Conservation (phyloP, 2,888 invertebrate genomes). For the Agonopterix heracliana region DNA sequence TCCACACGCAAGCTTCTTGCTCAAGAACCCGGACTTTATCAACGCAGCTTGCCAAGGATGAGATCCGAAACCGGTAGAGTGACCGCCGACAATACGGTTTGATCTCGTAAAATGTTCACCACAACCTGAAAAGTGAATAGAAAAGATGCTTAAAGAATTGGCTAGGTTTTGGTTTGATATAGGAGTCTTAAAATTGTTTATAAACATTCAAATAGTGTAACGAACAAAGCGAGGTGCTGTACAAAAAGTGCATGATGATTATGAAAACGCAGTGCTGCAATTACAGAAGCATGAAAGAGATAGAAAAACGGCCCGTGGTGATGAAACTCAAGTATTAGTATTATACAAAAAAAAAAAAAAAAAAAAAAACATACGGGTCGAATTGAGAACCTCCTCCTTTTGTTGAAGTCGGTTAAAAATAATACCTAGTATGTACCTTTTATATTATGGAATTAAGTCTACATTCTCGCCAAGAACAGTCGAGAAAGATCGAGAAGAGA, state of each 20-base stretch:
- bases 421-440: too few species aligned
- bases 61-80: slow-evolving; percentile 91
- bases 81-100: slow-evolving; percentile 94
- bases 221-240: slow-evolving; percentile 32
- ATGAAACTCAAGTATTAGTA: slow-evolving; percentile 30
- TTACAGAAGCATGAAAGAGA: slow-evolving; percentile 26
- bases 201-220: background rate
- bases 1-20: slow-evolving; percentile 93
- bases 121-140: slow-evolving; percentile 80
- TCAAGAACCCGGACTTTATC: slow-evolving; percentile 92
- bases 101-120: slow-evolving; percentile 91
- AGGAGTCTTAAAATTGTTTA: too few species aligned
- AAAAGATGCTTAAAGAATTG: too few species aligned
- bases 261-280: slow-evolving; percentile 58
- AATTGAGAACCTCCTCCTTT: too few species aligned
- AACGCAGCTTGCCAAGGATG: slow-evolving; percentile 97
- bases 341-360: slow-evolving; percentile 2
- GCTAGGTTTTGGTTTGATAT: too few species aligned
- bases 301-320: slow-evolving; percentile 11
- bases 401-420: too few species aligned
- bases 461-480: too few species aligned
- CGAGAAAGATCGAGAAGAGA: too few species aligned
- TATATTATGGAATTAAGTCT: too few species aligned
- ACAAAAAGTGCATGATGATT: slow-evolving; percentile 65
- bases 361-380: too few species aligned